A percentile compares a stretch with the other conserved stretches of the same genome.
These are phyloP conservation scores for Colius striatus DNA, from an alignment of 2,113 vertebrate genomes.

Conservation along the genomic window DNA sequence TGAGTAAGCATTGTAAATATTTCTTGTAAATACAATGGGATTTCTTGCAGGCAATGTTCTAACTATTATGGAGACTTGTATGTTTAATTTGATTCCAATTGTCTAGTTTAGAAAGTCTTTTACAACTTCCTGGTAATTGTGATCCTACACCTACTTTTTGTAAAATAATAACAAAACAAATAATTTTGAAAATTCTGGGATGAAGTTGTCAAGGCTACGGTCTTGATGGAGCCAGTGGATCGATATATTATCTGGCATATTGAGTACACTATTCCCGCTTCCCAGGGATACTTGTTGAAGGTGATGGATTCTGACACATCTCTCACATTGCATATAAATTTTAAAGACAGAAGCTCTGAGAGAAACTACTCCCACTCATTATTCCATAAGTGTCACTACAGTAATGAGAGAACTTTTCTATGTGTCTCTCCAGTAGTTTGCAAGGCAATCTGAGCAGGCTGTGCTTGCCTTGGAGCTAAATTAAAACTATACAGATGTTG, in stretches of 20 bases:
- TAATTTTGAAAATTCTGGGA: background rate
- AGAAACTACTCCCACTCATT: background rate
- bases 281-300: background rate
- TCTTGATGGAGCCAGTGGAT: background rate
- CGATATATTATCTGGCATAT: background rate
- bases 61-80: background rate
- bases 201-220: background rate
- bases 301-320: background rate
- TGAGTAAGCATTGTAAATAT: background rate
- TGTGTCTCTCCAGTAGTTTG: background rate
- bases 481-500: background rate
- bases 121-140: background rate
- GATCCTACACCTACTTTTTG: background rate
- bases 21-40: background rate
- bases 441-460: background rate
- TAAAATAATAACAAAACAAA: background rate
- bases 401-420: fast-evolving
- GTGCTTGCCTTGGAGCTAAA: background rate
- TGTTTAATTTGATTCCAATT: background rate
- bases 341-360: background rate
- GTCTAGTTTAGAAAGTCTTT: background rate
- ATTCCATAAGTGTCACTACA: background rate
- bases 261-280: background rate
- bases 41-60: background rate
- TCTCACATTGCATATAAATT: background rate